Evolutionary conservation across 2,888 invertebrate species (phyloP).

Genomic region (Ophion obscuratus): DNA sequence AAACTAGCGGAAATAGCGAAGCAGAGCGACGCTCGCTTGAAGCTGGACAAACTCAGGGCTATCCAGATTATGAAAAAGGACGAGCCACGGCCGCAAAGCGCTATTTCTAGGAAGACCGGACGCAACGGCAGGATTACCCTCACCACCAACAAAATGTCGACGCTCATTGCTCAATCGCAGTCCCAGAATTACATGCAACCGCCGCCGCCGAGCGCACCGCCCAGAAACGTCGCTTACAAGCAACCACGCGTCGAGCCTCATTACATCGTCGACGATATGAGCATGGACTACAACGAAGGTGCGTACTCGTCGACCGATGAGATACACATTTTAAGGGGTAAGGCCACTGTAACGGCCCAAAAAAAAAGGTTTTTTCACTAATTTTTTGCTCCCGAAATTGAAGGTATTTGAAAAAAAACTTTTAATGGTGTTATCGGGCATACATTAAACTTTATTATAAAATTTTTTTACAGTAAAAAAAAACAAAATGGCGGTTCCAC

Average conservation of each 20-base stretch:
- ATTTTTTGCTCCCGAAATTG: too few species aligned
- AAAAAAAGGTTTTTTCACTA: too few species aligned
- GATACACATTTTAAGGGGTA: not conserved
- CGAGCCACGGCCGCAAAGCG: conserved; percentile 82
- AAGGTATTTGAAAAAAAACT: too few species aligned
- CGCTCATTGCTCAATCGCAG: conserved; percentile 50
- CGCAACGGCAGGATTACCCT: conserved; percentile 86
- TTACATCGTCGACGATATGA: conserved; percentile 74
- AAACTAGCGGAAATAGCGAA: conserved; percentile 91
- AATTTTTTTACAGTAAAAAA: too few species aligned
- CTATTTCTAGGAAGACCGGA: conserved; percentile 85
- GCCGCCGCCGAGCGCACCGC: conserved; percentile 68
- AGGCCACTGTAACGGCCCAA: too few species aligned
- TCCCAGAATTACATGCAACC: conserved; percentile 67
- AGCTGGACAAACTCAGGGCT: conserved; percentile 88
- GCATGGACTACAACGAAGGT: conserved; percentile 78
- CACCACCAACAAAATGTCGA: conserved; percentile 83
- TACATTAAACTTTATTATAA: too few species aligned
- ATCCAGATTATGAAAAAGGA: conserved; percentile 76
- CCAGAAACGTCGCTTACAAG: conserved; percentile 76
- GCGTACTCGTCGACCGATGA: conserved; percentile 11
- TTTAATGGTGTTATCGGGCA: too few species aligned
- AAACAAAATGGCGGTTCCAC: too few species aligned
- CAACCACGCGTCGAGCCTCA: conserved; percentile 75
- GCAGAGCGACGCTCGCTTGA: conserved; percentile 90